These are phyloP conservation scores for Nestor notabilis DNA, from an alignment of 2,113 vertebrate species.

Conservation along the genomic window DNA sequence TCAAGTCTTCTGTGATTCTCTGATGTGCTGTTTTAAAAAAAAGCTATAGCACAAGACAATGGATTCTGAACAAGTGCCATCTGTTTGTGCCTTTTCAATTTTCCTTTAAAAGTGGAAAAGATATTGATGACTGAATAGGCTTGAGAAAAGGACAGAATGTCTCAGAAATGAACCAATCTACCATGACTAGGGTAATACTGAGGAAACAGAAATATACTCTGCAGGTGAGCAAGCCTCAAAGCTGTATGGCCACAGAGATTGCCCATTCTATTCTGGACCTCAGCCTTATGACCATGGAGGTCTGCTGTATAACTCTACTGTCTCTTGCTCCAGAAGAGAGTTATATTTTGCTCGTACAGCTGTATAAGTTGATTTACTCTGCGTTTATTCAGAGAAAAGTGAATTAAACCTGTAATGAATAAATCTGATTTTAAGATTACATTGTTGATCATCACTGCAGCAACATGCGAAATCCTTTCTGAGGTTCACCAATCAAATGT, in stretches of 20 bases:
- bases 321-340: slow-evolving; percentile 13
- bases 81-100: not conserved
- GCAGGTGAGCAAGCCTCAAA: not conserved
- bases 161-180: not conserved
- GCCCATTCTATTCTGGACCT: not conserved
- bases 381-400: slow-evolving; percentile 57
- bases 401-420: slow-evolving; percentile 53
- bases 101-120: not conserved
- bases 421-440: slow-evolving; percentile 67
- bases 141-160: not conserved
- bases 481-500: not conserved
- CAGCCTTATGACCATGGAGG: not conserved
- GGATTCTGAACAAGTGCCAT: not conserved
- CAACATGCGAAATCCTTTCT: slow-evolving; percentile 31
- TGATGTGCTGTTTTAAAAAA: not conserved
- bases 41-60: not conserved
- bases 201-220: not conserved
- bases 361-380: slow-evolving; percentile 58
- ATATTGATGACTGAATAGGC: not conserved
- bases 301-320: not conserved
- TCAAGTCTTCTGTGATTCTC: not conserved
- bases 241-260: not conserved
- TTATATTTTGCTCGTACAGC: slow-evolving; percentile 14
- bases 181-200: not conserved
- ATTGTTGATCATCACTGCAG: slow-evolving; percentile 41